These are phyloP conservation scores for Megamerina dolium DNA, from an alignment of 2,888 invertebrate genomes.

Conservation along the genomic window DNA sequence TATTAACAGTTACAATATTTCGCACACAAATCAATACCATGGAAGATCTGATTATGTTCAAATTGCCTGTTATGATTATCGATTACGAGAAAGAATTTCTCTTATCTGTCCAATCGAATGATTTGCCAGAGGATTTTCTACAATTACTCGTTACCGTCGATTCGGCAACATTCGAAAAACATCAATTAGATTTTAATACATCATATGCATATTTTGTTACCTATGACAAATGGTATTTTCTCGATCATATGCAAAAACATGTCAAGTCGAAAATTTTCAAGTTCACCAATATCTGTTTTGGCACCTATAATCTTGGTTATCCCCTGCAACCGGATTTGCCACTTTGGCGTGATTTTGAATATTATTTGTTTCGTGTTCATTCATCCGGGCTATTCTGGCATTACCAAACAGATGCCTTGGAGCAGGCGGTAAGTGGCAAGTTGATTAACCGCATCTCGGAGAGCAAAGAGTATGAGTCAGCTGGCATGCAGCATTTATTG, in stretches of 20 bases:
- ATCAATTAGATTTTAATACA: too few species aligned
- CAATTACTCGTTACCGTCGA: constrained; percentile 25
- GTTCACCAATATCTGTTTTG: constrained; percentile 38
- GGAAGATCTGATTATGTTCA: too few species aligned
- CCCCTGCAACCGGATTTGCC: constrained; percentile 24
- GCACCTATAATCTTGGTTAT: constrained; percentile 25
- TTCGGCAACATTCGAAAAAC: too few species aligned
- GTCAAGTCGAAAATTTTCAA: constrained; percentile 30
- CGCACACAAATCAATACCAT: too few species aligned
- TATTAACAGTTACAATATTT: too few species aligned
- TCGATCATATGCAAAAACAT: constrained; percentile 32
- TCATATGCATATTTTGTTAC: too few species aligned
- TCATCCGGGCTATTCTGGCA: constrained; percentile 33
- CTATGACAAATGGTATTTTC: too few species aligned
- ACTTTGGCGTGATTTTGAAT: constrained; percentile 22
- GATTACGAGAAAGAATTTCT: too few species aligned
- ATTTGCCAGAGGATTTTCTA: constrained; percentile 24
- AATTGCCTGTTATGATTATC: too few species aligned
- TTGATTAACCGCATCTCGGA: constrained; percentile 27
- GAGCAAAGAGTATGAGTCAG: constrained; percentile 27
- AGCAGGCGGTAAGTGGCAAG: constrained; percentile 29
- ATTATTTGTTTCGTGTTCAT: constrained; percentile 32
- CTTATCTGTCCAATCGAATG: too few species aligned
- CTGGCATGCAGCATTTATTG: constrained; percentile 33
- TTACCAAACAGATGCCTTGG: constrained; percentile 30